These are phyloP conservation scores for Centropus bengalensis DNA, from an alignment of 2,113 vertebrate genomes.

Conservation along the genomic window DNA sequence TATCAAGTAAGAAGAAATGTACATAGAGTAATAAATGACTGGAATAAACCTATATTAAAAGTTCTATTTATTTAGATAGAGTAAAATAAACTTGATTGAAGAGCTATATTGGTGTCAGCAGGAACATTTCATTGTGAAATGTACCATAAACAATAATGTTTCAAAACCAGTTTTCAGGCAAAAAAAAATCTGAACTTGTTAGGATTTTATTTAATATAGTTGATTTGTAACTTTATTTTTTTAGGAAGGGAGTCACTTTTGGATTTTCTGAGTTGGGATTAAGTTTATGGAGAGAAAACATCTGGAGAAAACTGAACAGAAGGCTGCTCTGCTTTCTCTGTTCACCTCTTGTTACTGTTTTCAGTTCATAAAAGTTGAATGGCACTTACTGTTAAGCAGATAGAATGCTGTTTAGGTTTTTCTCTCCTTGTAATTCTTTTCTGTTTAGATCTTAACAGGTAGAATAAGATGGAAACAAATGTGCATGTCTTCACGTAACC, in stretches of 20 bases:
- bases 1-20: background rate
- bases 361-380: background rate
- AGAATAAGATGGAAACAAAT: background rate
- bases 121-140: background rate
- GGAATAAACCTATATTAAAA: background rate
- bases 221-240: background rate
- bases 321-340: background rate
- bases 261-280: background rate
- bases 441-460: fast-evolving
- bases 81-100: background rate
- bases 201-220: background rate
- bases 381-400: background rate
- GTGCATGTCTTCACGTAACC: fast-evolving
- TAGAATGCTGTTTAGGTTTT: background rate
- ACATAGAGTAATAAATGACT: background rate
- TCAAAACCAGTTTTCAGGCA: background rate
- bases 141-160: background rate
- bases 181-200: background rate
- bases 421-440: background rate
- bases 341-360: background rate
- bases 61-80: background rate
- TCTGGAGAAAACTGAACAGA: background rate
- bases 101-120: background rate
- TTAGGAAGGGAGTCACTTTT: background rate
- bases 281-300: background rate